phyloP scores from a whole-genome alignment of 2,113 vertebrate species.

The Tricholaema leucomelas region DNA sequence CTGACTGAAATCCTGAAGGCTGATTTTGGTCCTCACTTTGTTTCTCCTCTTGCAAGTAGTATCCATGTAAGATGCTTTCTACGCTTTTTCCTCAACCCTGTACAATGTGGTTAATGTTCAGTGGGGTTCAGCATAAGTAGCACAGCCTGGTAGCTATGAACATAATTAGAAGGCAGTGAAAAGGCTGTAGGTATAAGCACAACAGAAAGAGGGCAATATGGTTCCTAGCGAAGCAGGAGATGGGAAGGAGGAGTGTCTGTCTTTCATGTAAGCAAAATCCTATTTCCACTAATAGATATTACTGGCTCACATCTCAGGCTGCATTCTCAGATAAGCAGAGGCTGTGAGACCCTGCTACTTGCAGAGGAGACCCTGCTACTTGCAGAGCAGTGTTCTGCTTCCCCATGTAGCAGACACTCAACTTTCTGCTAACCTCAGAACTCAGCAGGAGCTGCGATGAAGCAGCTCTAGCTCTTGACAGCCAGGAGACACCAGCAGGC shows the following conservation, averaged over 20 bases:
- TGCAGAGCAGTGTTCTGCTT: neutral
- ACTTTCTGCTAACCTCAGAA: slow-evolving; percentile 40
- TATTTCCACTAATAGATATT: neutral
- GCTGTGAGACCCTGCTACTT: slow-evolving; percentile 1
- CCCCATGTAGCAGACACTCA: neutral
- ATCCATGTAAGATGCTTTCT: neutral
- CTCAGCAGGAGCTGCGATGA: slow-evolving; percentile 38
- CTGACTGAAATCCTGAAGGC: neutral
- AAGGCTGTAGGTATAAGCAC: neutral
- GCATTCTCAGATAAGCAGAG: neutral
- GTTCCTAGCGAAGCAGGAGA: neutral
- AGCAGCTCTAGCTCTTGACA: slow-evolving; percentile 35
- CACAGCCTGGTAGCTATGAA: neutral
- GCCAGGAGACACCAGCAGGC: slow-evolving; percentile 18
- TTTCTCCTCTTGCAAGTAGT: neutral
- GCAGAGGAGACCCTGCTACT: neutral
- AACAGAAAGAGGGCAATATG: neutral
- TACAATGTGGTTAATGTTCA: neutral
- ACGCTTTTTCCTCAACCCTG: neutral
- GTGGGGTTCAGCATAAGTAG: neutral
- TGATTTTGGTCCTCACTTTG: neutral
- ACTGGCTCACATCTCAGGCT: neutral
- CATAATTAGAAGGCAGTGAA: neutral
- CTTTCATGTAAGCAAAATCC: slow-evolving; percentile 1
- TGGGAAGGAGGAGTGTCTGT: neutral